Base-by-base conservation (phyloP, 2,888 invertebrate species). In the Argyresthia goedartella region DNA sequence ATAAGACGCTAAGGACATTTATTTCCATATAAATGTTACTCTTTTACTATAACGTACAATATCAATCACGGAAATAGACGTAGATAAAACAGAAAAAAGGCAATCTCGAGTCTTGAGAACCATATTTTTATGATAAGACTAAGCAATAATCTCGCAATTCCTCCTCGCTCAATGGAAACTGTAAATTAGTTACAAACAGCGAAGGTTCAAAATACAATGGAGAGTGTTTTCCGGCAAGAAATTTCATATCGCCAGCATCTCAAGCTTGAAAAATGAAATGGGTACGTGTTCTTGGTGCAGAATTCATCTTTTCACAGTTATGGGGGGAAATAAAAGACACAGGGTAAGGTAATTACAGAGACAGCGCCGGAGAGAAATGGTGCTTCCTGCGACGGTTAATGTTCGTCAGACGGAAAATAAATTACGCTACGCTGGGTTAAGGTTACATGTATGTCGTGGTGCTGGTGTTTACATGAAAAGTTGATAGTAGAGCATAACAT, bases 251-350 rank as follows among this genome's bases (percentile, higher is more conserved):
- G 34, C 34, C 33, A 25, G 33, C 47, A 34, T 25, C 11, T 47
- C 47, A 13, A 47, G 47, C 47, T 34, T 47, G 47, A 47, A 47
- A 47, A 47, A 47, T 47, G 47, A 47, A 47, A 47, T 33, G 34
- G 33, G 10, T 39, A 39, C 39, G 39, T 39, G 39, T 39, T 39
- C 39, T n/a, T 11, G 8, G 39, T 39, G n/a, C 39, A 39, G n/a
- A 8, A 39, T 39, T 39, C n/a, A 39, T 39, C 25, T 39, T 39
- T 39, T 39, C 39, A 39, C 39, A n/a, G 39, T 39, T 39, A 25
- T 25, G 25, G 25, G 25, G 25, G 25, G 9, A 36, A 39, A 39
- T 39, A 39, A 39, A 39, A 39, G 9, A 39, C 39, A 39, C 39
- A 39, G 39, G 3, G 39, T 39, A 39, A 39, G n/a, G n/a, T 39